These are phyloP conservation scores for Pocota personata DNA, from an alignment of 2,888 invertebrate species.

Conservation along the genomic window DNA sequence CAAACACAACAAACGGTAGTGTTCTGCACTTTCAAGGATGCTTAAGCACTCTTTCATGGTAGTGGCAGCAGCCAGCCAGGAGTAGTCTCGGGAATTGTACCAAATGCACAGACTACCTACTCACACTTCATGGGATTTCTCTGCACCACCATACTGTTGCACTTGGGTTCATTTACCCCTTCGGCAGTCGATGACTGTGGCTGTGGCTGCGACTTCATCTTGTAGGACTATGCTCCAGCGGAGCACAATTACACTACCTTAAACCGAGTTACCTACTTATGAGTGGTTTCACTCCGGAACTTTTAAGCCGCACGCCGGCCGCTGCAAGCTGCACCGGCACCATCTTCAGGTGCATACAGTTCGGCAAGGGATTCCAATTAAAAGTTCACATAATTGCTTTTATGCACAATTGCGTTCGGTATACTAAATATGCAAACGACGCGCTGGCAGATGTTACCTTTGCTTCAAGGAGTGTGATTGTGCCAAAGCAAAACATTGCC, in stretches of 20 bases:
- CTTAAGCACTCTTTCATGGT: slow-evolving; percentile 20
- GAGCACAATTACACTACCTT: slow-evolving; percentile 52
- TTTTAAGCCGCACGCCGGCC: slow-evolving; percentile 38
- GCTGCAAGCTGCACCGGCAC: background rate
- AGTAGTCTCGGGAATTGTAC: slow-evolving; percentile 12
- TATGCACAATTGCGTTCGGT: slow-evolving; percentile 68
- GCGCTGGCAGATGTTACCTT: slow-evolving; percentile 46
- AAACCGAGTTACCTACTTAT: slow-evolving; percentile 68
- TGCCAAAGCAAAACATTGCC: slow-evolving; percentile 25
- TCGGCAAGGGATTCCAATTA: slow-evolving; percentile 67
- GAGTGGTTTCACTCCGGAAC: slow-evolving; percentile 53
- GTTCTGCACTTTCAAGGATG: slow-evolving; percentile 8
- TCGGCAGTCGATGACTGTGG: slow-evolving; percentile 16
- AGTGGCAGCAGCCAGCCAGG: slow-evolving; percentile 28
- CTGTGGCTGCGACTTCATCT: slow-evolving; percentile 21
- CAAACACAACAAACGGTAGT: slow-evolving; percentile 31
- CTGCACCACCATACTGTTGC: slow-evolving; percentile 7
- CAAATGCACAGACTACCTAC: slow-evolving; percentile 1
- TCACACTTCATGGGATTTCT: slow-evolving; percentile 12
- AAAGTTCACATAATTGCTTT: slow-evolving; percentile 73
- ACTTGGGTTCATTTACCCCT: slow-evolving; percentile 45
- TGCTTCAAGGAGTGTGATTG: slow-evolving; percentile 39
- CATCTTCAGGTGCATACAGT: slow-evolving; percentile 1
- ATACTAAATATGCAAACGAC: slow-evolving; percentile 64
- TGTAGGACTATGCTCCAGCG: background rate